Percentiles rank a stretch among this genome's conserved stretches.
These are phyloP conservation scores for Nanger granti DNA, from an alignment of 2,113 vertebrate genomes.

Conservation along the genomic window DNA sequence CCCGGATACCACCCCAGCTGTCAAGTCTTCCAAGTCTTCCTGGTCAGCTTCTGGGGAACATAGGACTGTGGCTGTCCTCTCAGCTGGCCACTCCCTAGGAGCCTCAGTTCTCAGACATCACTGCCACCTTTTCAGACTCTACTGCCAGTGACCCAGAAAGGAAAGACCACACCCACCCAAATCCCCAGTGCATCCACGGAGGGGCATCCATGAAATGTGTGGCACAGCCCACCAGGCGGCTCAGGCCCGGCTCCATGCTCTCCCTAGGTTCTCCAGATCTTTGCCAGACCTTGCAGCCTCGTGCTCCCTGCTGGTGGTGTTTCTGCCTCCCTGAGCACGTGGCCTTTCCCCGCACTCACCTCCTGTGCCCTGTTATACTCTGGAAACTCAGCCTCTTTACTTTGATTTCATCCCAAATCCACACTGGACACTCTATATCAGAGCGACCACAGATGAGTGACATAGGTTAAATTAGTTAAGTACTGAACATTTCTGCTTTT, in stretches of 20 bases:
- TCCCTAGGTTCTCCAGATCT: not conserved
- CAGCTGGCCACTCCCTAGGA: not conserved
- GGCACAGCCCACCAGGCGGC: no score
- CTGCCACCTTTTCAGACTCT: not conserved
- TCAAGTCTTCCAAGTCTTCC: not conserved
- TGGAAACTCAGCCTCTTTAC: not conserved
- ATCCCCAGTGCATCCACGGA: rapidly evolving
- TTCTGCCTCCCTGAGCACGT: not conserved
- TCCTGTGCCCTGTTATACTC: not conserved
- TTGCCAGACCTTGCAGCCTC: not conserved
- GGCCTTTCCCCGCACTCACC: not conserved
- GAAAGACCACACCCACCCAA: not conserved
- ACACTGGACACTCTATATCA: not conserved
- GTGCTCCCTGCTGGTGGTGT: rapidly evolving
- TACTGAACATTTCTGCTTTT: not conserved
- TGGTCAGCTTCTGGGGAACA: not conserved
- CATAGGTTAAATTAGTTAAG: not conserved
- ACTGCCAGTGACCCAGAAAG: not conserved
- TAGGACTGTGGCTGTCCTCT: not conserved
- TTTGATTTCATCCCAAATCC: not conserved
- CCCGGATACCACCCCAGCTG: rapidly evolving
- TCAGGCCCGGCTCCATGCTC: no score
- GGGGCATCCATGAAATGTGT: rapidly evolving
- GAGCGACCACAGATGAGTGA: not conserved
- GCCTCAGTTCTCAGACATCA: not conserved